phyloP scores from a whole-genome alignment of 2,113 vertebrate genomes.

The Tringa solitaria region DNA sequence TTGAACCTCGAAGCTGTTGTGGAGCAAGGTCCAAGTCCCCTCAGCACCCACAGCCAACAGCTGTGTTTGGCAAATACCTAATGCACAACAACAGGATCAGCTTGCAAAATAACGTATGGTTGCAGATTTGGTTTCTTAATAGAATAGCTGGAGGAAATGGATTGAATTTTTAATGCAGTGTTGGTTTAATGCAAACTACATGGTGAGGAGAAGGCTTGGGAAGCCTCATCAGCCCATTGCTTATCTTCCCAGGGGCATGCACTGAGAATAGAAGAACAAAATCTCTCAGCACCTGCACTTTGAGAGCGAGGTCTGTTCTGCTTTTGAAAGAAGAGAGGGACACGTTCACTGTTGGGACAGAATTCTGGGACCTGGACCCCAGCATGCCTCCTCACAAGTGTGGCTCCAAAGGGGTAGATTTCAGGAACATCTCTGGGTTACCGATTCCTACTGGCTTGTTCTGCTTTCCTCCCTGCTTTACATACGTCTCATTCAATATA shows the following conservation, averaged over 20 bases:
- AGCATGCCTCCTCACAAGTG: neutral
- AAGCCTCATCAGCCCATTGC: neutral
- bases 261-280: neutral
- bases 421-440: neutral
- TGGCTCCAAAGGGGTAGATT: neutral
- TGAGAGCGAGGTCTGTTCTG: neutral
- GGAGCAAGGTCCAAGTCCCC: neutral
- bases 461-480: neutral
- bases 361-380: neutral
- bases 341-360: neutral
- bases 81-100: neutral
- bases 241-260: neutral
- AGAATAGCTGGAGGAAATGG: neutral
- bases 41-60: neutral
- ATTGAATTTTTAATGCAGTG: neutral
- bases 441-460: neutral
- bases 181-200: neutral
- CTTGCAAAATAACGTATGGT: accelerated
- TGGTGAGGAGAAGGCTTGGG: neutral
- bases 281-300: neutral
- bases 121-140: neutral
- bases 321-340: neutral
- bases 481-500: neutral
- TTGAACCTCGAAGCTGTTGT: accelerated
- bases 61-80: neutral